Percentiles rank a stretch among this genome's conserved stretches.
Conservation (phyloP, 1,140 invertebrate species). For the Helicorthomorpha holstii region DNA sequence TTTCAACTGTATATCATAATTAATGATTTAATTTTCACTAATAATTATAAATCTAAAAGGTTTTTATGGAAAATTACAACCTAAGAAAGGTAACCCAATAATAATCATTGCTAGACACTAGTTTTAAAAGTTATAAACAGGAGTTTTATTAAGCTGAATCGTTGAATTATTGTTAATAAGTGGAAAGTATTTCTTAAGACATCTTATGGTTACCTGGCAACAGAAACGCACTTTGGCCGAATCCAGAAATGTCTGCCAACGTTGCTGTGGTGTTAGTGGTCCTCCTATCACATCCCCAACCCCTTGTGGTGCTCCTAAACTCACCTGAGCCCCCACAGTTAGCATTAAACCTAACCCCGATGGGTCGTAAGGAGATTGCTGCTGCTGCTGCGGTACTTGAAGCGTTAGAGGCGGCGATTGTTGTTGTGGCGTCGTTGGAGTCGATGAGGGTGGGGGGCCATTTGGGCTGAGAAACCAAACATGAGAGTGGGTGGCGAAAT, state of each 20-base stretch:
- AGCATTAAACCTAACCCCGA: too few species aligned
- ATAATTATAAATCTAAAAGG: too few species aligned
- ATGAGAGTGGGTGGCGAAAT: conserved; percentile 12
- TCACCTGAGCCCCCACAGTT: too few species aligned
- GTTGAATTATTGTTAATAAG: neutral
- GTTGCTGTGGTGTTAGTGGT: conserved; percentile 17
- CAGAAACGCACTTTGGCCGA: conserved; percentile 28
- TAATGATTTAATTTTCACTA: too few species aligned
- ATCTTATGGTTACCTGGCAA: conserved; percentile 19
- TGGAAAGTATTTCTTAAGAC: neutral
- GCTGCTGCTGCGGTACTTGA: too few species aligned
- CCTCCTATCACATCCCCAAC: too few species aligned
- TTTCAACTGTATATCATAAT: neutral
- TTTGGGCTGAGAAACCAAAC: neutral
- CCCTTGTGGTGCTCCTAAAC: too few species aligned
- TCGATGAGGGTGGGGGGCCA: neutral
- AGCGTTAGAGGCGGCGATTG: too few species aligned
- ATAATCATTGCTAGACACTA: too few species aligned
- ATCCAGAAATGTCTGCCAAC: conserved; percentile 24
- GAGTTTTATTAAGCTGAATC: neutral
- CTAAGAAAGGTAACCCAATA: too few species aligned
- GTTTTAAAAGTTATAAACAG: neutral
- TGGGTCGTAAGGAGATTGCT: conserved; percentile 14
- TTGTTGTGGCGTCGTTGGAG: too few species aligned
- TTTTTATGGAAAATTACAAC: too few species aligned